These are phyloP conservation scores for Mola mola DNA, from an alignment of 2,113 vertebrate species.

Conservation along the genomic window DNA sequence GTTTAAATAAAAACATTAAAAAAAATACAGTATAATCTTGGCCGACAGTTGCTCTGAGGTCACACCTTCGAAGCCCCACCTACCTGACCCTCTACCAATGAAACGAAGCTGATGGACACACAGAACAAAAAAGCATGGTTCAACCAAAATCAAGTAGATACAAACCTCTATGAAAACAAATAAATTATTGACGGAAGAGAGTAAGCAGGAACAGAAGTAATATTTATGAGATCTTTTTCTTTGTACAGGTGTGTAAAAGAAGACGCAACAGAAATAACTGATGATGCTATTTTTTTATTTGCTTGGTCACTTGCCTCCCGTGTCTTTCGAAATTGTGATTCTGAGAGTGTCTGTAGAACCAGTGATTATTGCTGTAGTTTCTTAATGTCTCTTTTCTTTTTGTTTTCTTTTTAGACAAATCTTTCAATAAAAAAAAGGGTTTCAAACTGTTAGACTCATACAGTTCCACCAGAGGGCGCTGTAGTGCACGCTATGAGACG, in stretches of 20 bases:
- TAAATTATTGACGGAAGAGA: slow-evolving; percentile 77
- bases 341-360: slow-evolving; percentile 97
- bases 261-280: slow-evolving; percentile 81
- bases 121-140: slow-evolving; percentile 41
- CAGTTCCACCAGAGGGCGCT: slow-evolving; percentile 50
- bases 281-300: slow-evolving; percentile 91
- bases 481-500: background rate
- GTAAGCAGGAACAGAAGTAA: slow-evolving; percentile 68
- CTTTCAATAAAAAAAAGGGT: slow-evolving; percentile 93
- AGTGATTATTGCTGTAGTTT: slow-evolving; percentile 95
- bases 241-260: slow-evolving; percentile 89
- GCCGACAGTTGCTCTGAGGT: slow-evolving; percentile 25
- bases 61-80: slow-evolving; percentile 18
- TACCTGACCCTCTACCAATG: slow-evolving; percentile 49
- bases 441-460: slow-evolving; percentile 38
- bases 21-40: slow-evolving; percentile 4
- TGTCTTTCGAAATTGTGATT: slow-evolving; percentile 88
- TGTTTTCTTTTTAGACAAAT: slow-evolving; percentile 91
- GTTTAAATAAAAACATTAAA: background rate
- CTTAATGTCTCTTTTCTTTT: slow-evolving; percentile 92
- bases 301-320: slow-evolving; percentile 89
- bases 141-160: slow-evolving; percentile 81
- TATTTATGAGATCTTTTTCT: slow-evolving; percentile 88
- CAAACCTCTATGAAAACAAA: slow-evolving; percentile 82
- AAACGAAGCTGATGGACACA: slow-evolving; percentile 32